Conservation (phyloP, 2,888 invertebrate species). For the Dryobota labecula region DNA sequence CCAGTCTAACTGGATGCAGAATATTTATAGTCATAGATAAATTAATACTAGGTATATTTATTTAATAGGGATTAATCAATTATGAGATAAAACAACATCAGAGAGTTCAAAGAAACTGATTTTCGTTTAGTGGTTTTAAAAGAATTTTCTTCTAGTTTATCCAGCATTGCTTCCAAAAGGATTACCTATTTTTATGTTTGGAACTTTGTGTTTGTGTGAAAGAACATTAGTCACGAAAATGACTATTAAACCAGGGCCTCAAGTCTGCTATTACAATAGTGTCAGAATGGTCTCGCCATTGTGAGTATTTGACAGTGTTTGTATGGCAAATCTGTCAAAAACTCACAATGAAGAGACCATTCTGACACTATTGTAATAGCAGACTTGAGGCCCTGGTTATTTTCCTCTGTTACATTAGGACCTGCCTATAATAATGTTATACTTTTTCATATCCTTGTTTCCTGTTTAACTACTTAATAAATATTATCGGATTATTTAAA, state of each 20-base stretch:
- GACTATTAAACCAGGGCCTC: too few species aligned
- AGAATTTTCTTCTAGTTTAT: background rate
- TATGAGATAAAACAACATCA: background rate
- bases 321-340: too few species aligned
- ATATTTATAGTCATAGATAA: slow-evolving; percentile 19
- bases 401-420: slow-evolving; percentile 26
- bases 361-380: too few species aligned
- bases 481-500: slow-evolving; percentile 38
- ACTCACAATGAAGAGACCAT: too few species aligned
- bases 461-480: slow-evolving; percentile 49
- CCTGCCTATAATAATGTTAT: background rate
- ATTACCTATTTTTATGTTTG: background rate
- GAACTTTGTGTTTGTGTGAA: background rate
- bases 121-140: background rate
- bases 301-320: too few species aligned
- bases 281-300: too few species aligned
- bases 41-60: background rate
- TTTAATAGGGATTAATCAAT: background rate
- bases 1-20: too few species aligned
- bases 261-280: too few species aligned
- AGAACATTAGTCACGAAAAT: background rate
- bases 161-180: background rate
- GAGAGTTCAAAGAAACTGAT: background rate
- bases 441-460: slow-evolving; percentile 36
- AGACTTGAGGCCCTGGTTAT: too few species aligned